A percentile compares a stretch with the other conserved stretches of the same genome.
phyloP scores from a whole-genome alignment of 2,113 vertebrate genomes.

The Charina bottae region DNA sequence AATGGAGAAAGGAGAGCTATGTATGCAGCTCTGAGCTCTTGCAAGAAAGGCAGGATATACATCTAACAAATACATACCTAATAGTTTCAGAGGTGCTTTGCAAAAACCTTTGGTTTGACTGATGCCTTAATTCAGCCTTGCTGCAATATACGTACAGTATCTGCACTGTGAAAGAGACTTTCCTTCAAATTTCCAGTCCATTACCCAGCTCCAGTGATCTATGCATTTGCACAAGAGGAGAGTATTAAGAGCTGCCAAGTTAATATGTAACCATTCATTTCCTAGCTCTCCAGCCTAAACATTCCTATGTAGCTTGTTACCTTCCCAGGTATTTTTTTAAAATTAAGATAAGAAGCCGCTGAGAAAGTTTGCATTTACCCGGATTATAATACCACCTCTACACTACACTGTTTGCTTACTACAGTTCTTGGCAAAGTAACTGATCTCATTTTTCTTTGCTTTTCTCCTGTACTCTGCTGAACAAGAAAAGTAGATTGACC shows the following conservation, averaged over 20 bases:
- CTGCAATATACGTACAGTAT: neutral
- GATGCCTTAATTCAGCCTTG: neutral
- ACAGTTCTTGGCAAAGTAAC: neutral
- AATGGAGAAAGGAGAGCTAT: neutral
- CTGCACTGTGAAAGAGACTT: neutral
- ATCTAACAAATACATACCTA: neutral
- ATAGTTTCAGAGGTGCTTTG: neutral
- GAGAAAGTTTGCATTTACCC: neutral
- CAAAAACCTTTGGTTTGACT: neutral
- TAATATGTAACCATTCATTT: slow-evolving; percentile 18
- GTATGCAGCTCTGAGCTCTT: neutral
- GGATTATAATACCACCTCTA: neutral
- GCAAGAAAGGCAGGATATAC: neutral
- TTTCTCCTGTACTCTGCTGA: neutral
- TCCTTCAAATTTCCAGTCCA: slow-evolving; percentile 24
- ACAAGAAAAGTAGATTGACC: neutral
- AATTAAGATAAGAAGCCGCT: slow-evolving; percentile 10
- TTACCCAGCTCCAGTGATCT: slow-evolving; percentile 1
- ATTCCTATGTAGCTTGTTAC: slow-evolving; percentile 8
- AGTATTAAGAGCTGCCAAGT: slow-evolving; percentile 5
- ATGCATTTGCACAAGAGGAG: slow-evolving; percentile 14
- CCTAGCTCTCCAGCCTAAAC: slow-evolving; percentile 15
- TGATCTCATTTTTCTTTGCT: neutral
- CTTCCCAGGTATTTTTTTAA: slow-evolving; percentile 6
- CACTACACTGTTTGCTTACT: neutral